These are phyloP conservation scores for Saturnia japonica DNA, from an alignment of 2,888 invertebrate species.

Conservation along the genomic window DNA sequence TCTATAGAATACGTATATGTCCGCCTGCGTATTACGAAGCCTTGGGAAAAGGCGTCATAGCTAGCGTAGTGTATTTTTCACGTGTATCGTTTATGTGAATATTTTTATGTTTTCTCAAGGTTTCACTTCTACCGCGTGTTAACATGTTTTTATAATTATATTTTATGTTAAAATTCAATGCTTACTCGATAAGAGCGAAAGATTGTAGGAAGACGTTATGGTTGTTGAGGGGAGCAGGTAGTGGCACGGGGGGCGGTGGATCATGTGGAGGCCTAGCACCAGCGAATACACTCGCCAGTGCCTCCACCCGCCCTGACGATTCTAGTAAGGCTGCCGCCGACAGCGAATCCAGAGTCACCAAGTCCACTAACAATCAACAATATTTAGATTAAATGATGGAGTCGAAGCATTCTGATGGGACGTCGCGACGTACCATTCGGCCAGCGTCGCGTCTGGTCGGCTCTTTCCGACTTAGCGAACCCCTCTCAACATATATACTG, in stretches of 20 bases:
- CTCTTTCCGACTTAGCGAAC: too few relatives aligned
- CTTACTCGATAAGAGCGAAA: conserved; percentile 83
- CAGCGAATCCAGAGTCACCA: conserved; percentile 95
- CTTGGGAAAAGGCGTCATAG: too few relatives aligned
- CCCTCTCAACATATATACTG: too few relatives aligned
- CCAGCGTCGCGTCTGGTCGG: too few relatives aligned
- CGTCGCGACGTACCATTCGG: background rate
- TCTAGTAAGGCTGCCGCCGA: conserved; percentile 97
- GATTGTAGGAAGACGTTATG: conserved; percentile 87
- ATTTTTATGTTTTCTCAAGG: too few relatives aligned
- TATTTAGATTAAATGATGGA: background rate
- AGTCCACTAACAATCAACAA: conserved; percentile 86
- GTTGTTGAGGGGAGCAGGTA: conserved; percentile 89
- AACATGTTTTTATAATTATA: background rate
- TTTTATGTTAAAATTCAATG: conserved; percentile 21
- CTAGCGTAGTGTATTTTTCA: too few relatives aligned
- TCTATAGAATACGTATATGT: too few relatives aligned
- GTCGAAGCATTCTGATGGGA: background rate
- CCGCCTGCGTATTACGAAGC: too few relatives aligned
- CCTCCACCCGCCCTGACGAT: conserved; percentile 95
- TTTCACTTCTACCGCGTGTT: too few relatives aligned
- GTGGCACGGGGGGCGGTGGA: conserved; percentile 83
- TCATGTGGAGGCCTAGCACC: conserved; percentile 83
- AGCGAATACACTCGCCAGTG: conserved; percentile 91
- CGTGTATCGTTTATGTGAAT: too few relatives aligned